Conservation (phyloP, 2,797 vertebrate species). For the Neosalanx taihuensis region DNA sequence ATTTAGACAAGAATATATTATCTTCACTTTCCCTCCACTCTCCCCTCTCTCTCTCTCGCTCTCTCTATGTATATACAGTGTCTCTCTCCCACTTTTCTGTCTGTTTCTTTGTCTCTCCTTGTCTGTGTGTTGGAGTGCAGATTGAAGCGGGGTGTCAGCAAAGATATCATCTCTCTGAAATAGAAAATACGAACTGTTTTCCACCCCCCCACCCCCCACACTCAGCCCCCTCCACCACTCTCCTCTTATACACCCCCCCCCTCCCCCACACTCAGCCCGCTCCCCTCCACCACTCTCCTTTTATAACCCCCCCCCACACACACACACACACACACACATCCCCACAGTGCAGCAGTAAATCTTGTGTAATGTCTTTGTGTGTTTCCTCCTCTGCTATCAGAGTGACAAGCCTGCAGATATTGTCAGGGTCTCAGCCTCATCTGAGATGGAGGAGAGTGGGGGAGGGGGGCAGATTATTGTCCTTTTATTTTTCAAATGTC, state of each 20-base stretch:
- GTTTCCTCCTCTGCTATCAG: constrained; percentile 5
- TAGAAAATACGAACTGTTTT: no score
- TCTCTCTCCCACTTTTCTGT: background rate
- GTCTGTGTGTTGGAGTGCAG: constrained; percentile 11
- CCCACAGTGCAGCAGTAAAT: no score
- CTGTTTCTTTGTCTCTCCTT: constrained; percentile 1
- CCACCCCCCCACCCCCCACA: no score
- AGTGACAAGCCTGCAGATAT: constrained; percentile 46
- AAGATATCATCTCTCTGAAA: no score
- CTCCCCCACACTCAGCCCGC: no score
- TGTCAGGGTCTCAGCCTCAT: constrained; percentile 21
- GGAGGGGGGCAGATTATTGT: background rate
- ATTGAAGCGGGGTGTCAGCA: constrained; percentile 6
- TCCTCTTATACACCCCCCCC: no score
- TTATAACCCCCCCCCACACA: no score
- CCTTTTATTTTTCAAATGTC: constrained; percentile 29
- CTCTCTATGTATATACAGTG: constrained; percentile 4
- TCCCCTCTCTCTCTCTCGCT: constrained; percentile 15
- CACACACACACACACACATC: no score
- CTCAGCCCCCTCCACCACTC: no score
- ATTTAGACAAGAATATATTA: no score
- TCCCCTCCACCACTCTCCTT: no score
- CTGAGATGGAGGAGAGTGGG: constrained; percentile 14
- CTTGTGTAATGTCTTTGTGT: background rate
- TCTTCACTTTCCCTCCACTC: constrained; percentile 11